Conservation (phyloP, 2,888 invertebrate species). For the Candidula unifasciata region DNA sequence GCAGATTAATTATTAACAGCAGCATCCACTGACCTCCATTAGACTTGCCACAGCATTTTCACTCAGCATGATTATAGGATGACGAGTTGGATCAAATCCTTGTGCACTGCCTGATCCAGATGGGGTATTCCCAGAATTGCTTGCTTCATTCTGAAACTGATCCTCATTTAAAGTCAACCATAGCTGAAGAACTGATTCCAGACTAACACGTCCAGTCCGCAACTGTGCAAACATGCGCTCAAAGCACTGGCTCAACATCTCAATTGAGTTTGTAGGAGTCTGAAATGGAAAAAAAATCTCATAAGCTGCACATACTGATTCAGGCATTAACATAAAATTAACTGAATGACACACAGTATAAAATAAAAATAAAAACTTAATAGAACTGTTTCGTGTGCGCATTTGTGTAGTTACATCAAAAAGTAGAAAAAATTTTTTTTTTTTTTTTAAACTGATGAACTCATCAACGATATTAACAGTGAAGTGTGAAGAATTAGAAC, state of each 20-base stretch:
- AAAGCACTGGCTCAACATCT: conserved; percentile 85
- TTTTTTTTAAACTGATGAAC: too few relatives aligned
- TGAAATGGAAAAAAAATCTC: neutral
- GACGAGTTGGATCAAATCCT: conserved; percentile 68
- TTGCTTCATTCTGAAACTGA: conserved; percentile 51
- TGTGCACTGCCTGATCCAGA: conserved; percentile 51
- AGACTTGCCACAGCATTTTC: conserved; percentile 83
- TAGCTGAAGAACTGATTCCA: conserved; percentile 90
- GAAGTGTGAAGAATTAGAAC: too few relatives aligned
- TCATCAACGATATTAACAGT: too few relatives aligned
- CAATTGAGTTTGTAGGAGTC: conserved; percentile 60
- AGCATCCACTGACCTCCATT: conserved; percentile 79
- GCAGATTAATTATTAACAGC: too few relatives aligned
- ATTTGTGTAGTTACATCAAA: too few relatives aligned
- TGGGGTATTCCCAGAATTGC: conserved; percentile 20
- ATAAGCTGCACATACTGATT: too few relatives aligned
- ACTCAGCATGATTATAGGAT: conserved; percentile 84
- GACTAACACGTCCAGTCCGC: conserved; percentile 84
- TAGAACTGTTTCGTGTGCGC: too few relatives aligned
- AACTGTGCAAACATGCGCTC: conserved; percentile 83
- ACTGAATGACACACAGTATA: too few relatives aligned
- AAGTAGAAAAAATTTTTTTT: too few relatives aligned
- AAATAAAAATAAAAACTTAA: too few relatives aligned
- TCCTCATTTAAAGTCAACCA: conserved; percentile 90
- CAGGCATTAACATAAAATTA: too few relatives aligned